phyloP scores from a whole-genome alignment of 1,140 invertebrate species.

The Caerostris darwini region DNA sequence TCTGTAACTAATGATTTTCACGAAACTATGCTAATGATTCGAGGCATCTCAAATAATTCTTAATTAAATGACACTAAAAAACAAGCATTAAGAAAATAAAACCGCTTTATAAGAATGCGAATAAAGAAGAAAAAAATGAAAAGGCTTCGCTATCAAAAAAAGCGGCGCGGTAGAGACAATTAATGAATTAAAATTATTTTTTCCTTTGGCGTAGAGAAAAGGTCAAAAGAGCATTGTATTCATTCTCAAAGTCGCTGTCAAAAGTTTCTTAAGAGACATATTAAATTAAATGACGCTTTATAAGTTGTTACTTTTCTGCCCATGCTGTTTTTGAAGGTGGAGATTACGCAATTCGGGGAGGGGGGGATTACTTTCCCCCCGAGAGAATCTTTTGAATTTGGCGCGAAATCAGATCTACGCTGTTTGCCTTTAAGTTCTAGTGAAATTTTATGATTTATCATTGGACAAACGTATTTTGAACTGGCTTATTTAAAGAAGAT shows the following conservation, averaged over 20 bases:
- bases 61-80: neutral
- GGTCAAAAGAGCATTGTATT: neutral
- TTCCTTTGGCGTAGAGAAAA: neutral
- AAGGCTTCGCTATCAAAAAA: neutral
- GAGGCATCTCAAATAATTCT: neutral
- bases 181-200: neutral
- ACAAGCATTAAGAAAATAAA: neutral
- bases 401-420: no score
- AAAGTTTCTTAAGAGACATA: neutral
- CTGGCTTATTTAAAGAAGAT: no score
- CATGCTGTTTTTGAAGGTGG: neutral
- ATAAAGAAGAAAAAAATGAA: neutral
- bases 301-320: neutral
- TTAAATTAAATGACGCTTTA: slow-evolving; percentile 30
- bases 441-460: no score
- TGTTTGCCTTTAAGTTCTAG: no score
- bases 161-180: neutral
- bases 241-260: slow-evolving; percentile 4
- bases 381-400: no score
- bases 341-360: neutral
- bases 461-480: no score
- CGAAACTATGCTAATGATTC: neutral
- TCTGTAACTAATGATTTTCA: neutral
- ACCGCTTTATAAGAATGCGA: neutral
- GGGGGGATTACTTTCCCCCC: no score